Percentiles rank a stretch among this genome's conserved stretches.
Evolutionary conservation across 2,113 vertebrate species (phyloP).

Genomic region (Sula dactylatra): DNA sequence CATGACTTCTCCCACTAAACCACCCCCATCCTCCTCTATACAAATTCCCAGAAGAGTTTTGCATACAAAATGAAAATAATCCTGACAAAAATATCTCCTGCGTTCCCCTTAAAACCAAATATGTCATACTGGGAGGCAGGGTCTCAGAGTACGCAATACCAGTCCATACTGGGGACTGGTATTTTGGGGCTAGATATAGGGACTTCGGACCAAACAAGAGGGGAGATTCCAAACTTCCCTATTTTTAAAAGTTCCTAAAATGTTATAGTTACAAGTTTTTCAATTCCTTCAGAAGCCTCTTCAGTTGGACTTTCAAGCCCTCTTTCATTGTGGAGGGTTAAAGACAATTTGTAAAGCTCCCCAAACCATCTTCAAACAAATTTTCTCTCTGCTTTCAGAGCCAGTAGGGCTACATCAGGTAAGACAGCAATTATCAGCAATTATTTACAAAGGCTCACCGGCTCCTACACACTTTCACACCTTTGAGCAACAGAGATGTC

Average conservation of each 20-base stretch:
- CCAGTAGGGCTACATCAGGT: neutral
- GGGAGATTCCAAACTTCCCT: conserved; percentile 52
- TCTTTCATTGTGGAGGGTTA: neutral
- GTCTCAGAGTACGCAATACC: neutral
- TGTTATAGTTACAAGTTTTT: conserved; percentile 22
- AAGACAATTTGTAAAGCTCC: neutral
- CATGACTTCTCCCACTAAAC: neutral
- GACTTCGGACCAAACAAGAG: neutral
- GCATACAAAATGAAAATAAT: neutral
- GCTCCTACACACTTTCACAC: neutral
- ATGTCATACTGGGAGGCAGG: neutral
- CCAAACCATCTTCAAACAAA: neutral
- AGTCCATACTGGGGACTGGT: neutral
- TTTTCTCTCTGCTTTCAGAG: neutral
- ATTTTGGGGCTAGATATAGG: neutral
- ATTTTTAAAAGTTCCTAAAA: conserved; percentile 50
- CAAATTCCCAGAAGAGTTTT: neutral
- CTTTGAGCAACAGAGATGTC: neutral
- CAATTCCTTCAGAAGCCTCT: conserved; percentile 12
- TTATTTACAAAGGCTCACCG: neutral
- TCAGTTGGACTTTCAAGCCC: neutral
- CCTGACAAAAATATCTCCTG: neutral
- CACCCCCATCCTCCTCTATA: neutral
- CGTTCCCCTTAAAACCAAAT: neutral
- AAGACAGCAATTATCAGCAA: neutral